Evolutionary conservation across 1,140 invertebrate species (phyloP).

Genomic region (Procambarus clarkii): DNA sequence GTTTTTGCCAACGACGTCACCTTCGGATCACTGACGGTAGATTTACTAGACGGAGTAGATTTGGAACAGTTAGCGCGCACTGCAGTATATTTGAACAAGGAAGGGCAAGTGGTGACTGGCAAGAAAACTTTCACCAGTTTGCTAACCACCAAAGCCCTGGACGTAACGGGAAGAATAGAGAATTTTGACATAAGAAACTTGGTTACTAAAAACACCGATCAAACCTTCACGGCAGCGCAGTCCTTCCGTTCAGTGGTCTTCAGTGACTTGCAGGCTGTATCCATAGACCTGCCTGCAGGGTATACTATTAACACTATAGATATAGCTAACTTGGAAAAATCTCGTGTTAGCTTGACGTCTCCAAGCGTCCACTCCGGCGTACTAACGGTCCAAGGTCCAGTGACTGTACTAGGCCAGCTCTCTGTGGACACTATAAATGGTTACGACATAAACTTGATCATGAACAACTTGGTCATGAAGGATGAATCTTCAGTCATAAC

Average conservation of each 20-base stretch:
- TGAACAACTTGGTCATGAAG: slow-evolving; percentile 17
- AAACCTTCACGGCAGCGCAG: slow-evolving; percentile 37
- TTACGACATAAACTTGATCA: neutral
- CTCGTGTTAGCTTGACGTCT: slow-evolving; percentile 22
- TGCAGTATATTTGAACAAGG: slow-evolving; percentile 41
- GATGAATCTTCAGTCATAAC: slow-evolving; percentile 11
- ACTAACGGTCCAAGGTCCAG: slow-evolving; percentile 25
- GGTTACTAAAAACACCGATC: slow-evolving; percentile 29
- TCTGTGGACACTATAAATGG: slow-evolving; percentile 30
- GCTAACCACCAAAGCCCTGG: slow-evolving; percentile 5
- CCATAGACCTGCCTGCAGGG: slow-evolving; percentile 9
- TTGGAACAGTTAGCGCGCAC: slow-evolving; percentile 5
- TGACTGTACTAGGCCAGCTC: neutral
- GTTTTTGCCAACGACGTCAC: slow-evolving; percentile 17
- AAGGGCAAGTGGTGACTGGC: slow-evolving; percentile 20
- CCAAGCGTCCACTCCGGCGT: slow-evolving; percentile 2
- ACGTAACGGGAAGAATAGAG: slow-evolving; percentile 11
- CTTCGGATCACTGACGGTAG: slow-evolving; percentile 20
- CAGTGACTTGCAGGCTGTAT: neutral
- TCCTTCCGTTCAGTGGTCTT: slow-evolving; percentile 20
- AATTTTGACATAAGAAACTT: slow-evolving; percentile 26
- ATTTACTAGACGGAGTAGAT: slow-evolving; percentile 18
- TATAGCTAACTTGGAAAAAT: slow-evolving; percentile 15
- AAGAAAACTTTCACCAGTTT: slow-evolving; percentile 7
- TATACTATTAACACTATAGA: slow-evolving; percentile 25